Evolutionary conservation across 2,888 invertebrate species (phyloP), one percentile per base, ranked within the genome.

Genomic region (Xestia xanthographa): DNA sequence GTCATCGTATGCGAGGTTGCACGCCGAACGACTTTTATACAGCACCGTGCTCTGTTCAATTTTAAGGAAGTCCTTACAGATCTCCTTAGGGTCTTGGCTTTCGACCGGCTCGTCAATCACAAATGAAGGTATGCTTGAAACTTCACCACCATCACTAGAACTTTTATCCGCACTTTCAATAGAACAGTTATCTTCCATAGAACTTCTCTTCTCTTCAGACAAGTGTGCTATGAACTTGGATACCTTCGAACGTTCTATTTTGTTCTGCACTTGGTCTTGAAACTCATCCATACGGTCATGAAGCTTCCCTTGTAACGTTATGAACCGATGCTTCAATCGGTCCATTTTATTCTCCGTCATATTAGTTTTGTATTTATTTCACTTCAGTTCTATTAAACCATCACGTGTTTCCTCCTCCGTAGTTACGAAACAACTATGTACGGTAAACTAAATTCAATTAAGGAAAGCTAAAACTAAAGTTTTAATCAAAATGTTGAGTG

Each of bases 241-340:
- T 34, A 95, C 78, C 80, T 93, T 93, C 0, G 94, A 93, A 41
- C 87, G 91, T 66, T 95, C 95, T 43, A 95, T 91, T 88, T 93
- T 94, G n/a, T 83, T 93, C 50, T 96, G 96, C 2, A 96, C 89
- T 77, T 95, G 94, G 63, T 96, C 96, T 85, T 96, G 96, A 0
- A 96, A 89, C 69, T 94, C 95, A 81, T 96, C 96, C 60, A 96
- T 94, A 2, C 92, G 91, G 63, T 95, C 94, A 66, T 96, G 96
- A 0, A 97, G 92, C 77, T 95, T 96, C 26, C 89, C 96, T 75
- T 96, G 96, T 45, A 96, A 90, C 84, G 91, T 94, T 41, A 93
- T 91, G 0, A 96, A 85, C 0, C 92, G 91, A 68, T 92, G 92
- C 83, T 95, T 97, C 0, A 96, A 80, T 20, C 90, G 89, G 0